Base-by-base conservation (phyloP, 2,113 vertebrate species). In the Eurypyga helias region DNA sequence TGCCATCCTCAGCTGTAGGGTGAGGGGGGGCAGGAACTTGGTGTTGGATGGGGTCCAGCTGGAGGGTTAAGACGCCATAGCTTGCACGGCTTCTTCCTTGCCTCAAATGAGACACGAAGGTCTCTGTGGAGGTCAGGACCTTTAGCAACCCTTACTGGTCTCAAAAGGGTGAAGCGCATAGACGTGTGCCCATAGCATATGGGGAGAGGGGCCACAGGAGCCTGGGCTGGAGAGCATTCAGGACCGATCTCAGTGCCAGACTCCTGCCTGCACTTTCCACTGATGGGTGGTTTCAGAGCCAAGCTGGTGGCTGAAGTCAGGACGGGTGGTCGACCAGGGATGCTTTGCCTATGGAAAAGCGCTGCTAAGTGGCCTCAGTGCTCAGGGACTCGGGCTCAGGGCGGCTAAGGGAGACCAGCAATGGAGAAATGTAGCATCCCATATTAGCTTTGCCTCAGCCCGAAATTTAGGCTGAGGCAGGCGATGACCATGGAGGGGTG, bases 401-500 rank as follows among this genome's bases (percentile, higher is more conserved):
- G 45, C 3, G 4, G 24, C 65, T 64, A 38, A 57, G 38, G 58
- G 81, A 36, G 20, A 51, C 49, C 26, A 10, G 13, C 0, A 3
- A 26, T 62, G 57, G 43, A 52, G 60, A 87, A 62, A 21, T 13
- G 29, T 15, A 64, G 16, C 52, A 13, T 61, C 26, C 29, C 13
- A 34, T 2, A 0, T 33, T 2, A 4, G 43, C 33, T 45, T 64
- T 1, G 1, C 6, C 6, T 26, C 33, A 29, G 28, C 17, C 36
- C 41, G 86, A n/a, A 73, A 69, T 52, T 36, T 28, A 52, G 36
- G 55, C 45, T 20, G 33, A 49, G 34, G 64, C 29, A 38, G 38
- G 28, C 46, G 46, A 38, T 1, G 6, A 26, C 43, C 25, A 15
- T 8, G 17, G 33, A 25, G 57, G 17, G 23, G 25, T 52, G 26